Conservation (phyloP, 2,113 vertebrate species). For the Parus major region DNA sequence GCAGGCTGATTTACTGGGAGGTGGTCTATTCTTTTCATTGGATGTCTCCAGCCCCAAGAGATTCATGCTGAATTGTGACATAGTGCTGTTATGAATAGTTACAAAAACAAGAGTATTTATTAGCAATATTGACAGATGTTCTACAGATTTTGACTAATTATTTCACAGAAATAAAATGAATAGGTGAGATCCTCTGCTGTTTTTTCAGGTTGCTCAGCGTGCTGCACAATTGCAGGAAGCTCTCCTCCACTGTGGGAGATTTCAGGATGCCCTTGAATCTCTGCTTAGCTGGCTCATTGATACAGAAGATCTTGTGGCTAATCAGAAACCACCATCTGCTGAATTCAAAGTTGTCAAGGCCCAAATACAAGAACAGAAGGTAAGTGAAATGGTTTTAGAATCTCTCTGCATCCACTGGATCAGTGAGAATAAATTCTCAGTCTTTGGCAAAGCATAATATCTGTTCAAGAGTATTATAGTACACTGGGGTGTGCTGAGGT, state of each 20-base stretch:
- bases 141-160: neutral
- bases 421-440: neutral
- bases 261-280: constrained; percentile 97
- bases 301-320: constrained; percentile 94
- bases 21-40: neutral
- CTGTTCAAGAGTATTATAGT: neutral
- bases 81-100: neutral
- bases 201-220: constrained; percentile 87
- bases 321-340: constrained; percentile 93
- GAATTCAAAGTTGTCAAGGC: constrained; percentile 99
- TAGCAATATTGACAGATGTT: neutral
- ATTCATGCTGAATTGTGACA: neutral
- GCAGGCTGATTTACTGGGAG: neutral
- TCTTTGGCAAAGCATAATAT: neutral
- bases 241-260: constrained; percentile 92
- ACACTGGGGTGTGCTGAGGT: neutral
- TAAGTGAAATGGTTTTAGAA: constrained; percentile 55
- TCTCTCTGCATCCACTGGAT: neutral
- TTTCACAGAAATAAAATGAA: neutral
- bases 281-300: constrained; percentile 95
- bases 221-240: constrained; percentile 94
- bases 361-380: constrained; percentile 98
- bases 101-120: neutral
- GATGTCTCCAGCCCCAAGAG: neutral
- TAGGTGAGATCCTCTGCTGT: neutral